Conservation (phyloP, 92 coral and sea anemone species). For the Porites divaricata region DNA sequence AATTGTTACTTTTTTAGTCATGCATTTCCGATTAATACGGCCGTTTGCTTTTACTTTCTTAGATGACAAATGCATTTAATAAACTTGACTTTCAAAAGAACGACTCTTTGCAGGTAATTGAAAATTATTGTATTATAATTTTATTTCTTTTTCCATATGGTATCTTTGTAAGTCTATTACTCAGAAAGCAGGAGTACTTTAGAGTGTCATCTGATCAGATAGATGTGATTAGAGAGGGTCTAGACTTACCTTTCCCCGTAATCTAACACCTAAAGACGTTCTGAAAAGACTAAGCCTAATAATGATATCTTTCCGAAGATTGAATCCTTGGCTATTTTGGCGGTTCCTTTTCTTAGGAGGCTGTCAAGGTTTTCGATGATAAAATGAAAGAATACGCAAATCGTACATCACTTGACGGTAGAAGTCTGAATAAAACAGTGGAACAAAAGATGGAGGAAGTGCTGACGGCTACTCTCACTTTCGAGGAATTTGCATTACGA, state of each 20-base stretch:
- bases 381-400: background rate
- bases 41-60: background rate
- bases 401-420: background rate
- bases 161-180: too few species aligned
- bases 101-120: slow-evolving; percentile 8
- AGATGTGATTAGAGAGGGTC: too few species aligned
- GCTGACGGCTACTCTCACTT: background rate
- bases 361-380: background rate
- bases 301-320: too few species aligned
- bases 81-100: background rate
- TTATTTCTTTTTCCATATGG: too few species aligned
- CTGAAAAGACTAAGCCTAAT: too few species aligned
- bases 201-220: too few species aligned
- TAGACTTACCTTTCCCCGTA: too few species aligned
- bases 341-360: background rate
- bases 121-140: too few species aligned
- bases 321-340: too few species aligned
- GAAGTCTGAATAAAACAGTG: background rate
- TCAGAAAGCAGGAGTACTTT: too few species aligned
- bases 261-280: too few species aligned
- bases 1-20: background rate
- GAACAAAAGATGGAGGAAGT: slow-evolving; percentile 13
- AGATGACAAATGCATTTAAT: background rate
- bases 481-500: slow-evolving; percentile 3
- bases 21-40: background rate